Base-by-base conservation (phyloP, 2,797 vertebrate species). In the Sebastiscus albofasciatus region DNA sequence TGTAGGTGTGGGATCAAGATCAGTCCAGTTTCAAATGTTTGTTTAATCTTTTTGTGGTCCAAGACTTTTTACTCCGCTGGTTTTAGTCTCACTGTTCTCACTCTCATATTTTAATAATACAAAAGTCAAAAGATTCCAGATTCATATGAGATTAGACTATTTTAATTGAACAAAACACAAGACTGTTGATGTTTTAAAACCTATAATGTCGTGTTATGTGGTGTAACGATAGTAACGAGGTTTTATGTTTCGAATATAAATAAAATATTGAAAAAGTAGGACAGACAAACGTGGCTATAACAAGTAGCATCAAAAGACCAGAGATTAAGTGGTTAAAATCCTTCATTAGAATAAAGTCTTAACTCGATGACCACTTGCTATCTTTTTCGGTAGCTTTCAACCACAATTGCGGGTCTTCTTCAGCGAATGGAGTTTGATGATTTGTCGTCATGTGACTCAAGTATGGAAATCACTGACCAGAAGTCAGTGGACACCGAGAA, bases 1-100 rank as follows among this genome's bases (percentile, higher is more conserved):
- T 71, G 79, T 78, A 66, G 60, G 72, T 26, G 60, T 75, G 24
- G 8, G 26, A 73, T 69, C n/a, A 72, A 77, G 18, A 67, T 79
- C 26, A 26, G 29, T 39, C 24, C 27, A 61, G 59, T 69, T 78
- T 87, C 36, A 36, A 5, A 5, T 49, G 56, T 27, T 52, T 22
- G 58, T 77, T 59, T 72, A 4, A 12, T 42, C 10, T 36, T 67
- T 59, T 74, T 73, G 65, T 70, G 65, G 68, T 75, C 22, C 2
- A n/a, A 31, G 5, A 67, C 9, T 20, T 71, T 71, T 85, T 9
- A 29, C 20, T 31, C 7, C 20, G 16, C 9, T 22, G 12, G 27
- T 78, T 77, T 65, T 27, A 68, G 6, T 24, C 12, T 66, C 8
- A 2, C 52, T 58, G 5, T 52, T 34, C 26, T 75, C 39, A 55